Percentiles rank a stretch among this genome's conserved stretches.
phyloP scores from a whole-genome alignment of 2,113 vertebrate species.

The Dolichallabes microphthalmus region DNA sequence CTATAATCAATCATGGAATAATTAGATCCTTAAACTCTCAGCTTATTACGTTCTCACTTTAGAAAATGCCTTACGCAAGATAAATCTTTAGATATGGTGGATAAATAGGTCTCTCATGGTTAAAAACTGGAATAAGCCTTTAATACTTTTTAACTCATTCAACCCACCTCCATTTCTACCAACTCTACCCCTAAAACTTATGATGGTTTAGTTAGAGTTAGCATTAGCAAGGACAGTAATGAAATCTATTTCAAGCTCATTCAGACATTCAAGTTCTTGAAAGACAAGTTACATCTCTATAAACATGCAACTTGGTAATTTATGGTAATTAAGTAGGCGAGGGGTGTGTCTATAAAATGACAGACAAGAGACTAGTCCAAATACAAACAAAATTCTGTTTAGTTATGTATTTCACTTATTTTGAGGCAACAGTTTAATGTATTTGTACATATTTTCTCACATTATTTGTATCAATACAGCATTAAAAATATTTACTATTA shows the following conservation, averaged over 20 bases:
- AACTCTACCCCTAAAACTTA: background rate
- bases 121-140: background rate
- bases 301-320: background rate
- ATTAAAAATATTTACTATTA: no score
- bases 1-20: background rate
- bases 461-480: no score
- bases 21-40: background rate
- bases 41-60: background rate
- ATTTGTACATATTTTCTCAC: background rate
- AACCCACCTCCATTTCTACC: background rate
- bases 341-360: background rate
- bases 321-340: background rate
- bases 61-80: background rate
- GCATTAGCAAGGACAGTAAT: background rate
- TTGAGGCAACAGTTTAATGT: background rate
- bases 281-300: background rate
- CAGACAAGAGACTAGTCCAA: background rate
- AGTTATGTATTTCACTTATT: background rate
- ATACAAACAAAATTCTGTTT: background rate
- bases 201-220: background rate
- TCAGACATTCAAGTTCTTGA: background rate
- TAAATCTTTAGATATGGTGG: background rate
- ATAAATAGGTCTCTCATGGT: background rate
- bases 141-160: background rate
- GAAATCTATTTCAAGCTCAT: background rate